These are phyloP conservation scores for Hemichromis elongatus DNA, from an alignment of 2,113 vertebrate species.

Conservation along the genomic window DNA sequence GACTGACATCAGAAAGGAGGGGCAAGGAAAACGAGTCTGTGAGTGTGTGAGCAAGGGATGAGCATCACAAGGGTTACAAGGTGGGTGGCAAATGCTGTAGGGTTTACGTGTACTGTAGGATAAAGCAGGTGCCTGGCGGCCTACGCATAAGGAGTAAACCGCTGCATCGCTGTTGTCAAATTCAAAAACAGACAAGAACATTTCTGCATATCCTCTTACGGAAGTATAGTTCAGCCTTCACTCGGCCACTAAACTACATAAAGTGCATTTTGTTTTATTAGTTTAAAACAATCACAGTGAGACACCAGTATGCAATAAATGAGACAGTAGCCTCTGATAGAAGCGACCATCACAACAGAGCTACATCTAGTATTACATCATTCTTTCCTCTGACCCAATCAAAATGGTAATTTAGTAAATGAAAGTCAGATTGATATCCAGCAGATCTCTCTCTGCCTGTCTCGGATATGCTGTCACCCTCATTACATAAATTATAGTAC, in stretches of 20 bases:
- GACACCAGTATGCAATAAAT: neutral
- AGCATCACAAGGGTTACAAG: neutral
- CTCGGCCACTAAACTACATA: neutral
- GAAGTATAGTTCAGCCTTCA: neutral
- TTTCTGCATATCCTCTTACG: neutral
- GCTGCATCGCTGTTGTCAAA: neutral
- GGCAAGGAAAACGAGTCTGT: neutral
- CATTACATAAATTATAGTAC: neutral
- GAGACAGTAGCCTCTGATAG: neutral
- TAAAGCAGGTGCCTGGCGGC: neutral
- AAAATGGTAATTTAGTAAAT: neutral
- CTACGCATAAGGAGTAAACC: neutral
- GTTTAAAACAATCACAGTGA: neutral
- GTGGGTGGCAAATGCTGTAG: neutral
- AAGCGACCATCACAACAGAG: neutral
- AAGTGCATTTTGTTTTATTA: neutral
- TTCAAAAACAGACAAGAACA: neutral
- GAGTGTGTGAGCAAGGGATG: neutral
- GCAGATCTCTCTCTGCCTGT: neutral
- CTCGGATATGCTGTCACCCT: neutral
- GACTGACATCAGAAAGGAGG: conserved; percentile 36
- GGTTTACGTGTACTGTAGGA: neutral
- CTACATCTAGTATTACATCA: neutral
- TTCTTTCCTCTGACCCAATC: neutral
- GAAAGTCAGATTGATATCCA: neutral